These are phyloP conservation scores for Protobothrops flavoviridis DNA, from an alignment of 2,113 vertebrate genomes.

Conservation along the genomic window DNA sequence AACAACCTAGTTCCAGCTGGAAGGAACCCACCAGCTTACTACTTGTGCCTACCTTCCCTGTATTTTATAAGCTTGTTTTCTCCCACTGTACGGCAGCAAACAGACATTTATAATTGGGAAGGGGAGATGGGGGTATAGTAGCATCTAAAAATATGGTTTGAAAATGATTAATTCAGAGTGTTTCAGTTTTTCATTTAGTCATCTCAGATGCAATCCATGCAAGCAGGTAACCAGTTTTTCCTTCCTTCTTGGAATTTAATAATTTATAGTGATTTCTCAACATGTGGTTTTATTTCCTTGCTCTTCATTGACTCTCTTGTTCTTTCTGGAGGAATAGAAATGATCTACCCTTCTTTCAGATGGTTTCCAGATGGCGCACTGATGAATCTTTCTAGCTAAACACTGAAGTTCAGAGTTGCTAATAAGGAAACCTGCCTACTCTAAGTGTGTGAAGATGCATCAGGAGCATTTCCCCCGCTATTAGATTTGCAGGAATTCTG, in stretches of 20 bases:
- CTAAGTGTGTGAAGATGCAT: background rate
- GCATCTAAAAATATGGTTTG: slow-evolving; percentile 19
- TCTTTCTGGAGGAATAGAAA: slow-evolving; percentile 17
- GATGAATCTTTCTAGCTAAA: slow-evolving; percentile 18
- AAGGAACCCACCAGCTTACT: slow-evolving; percentile 60
- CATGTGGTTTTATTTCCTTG: slow-evolving; percentile 40
- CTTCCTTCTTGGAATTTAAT: slow-evolving; percentile 37
- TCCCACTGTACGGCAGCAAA: slow-evolving; percentile 36
- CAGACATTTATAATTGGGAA: slow-evolving; percentile 30
- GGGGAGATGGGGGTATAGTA: slow-evolving; percentile 4
- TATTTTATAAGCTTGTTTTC: slow-evolving; percentile 53
- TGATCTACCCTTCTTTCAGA: slow-evolving; percentile 38
- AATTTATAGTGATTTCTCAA: slow-evolving; percentile 30
- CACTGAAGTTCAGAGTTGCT: slow-evolving; percentile 17
- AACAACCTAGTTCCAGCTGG: slow-evolving; percentile 75
- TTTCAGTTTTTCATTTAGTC: slow-evolving; percentile 7
- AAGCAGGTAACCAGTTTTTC: slow-evolving; percentile 14
- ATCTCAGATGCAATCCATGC: background rate
- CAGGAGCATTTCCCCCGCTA: background rate
- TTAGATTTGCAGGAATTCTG: slow-evolving; percentile 11
- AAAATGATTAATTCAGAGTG: background rate
- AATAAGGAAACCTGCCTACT: slow-evolving; percentile 23
- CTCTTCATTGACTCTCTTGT: slow-evolving; percentile 29
- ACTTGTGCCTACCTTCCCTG: slow-evolving; percentile 56
- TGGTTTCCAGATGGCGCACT: slow-evolving; percentile 45